Percentiles rank a stretch among this genome's conserved stretches.
These are phyloP conservation scores for Drosophila triauraria DNA, from an alignment of 1,140 invertebrate genomes.

Conservation along the genomic window DNA sequence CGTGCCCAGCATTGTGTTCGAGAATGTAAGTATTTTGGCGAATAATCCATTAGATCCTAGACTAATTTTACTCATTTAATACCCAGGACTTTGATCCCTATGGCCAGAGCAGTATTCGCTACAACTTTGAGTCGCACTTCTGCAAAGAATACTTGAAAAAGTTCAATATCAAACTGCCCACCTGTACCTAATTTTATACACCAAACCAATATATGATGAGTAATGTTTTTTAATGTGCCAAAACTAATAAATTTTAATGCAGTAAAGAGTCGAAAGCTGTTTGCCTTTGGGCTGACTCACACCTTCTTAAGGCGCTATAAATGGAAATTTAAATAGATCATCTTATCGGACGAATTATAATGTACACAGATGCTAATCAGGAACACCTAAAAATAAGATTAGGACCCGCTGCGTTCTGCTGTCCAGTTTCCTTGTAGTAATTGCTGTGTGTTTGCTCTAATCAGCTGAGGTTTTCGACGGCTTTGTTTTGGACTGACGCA, in stretches of 20 bases:
- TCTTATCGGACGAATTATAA: conserved; percentile 23
- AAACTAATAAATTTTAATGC: conserved; percentile 35
- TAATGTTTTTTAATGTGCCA: conserved; percentile 32
- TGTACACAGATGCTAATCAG: conserved; percentile 28
- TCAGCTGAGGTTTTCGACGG: conserved; percentile 18
- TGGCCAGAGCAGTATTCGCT: conserved; percentile 66
- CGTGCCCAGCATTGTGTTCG: conserved; percentile 77
- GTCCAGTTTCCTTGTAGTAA: neutral
- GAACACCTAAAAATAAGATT: conserved; percentile 33
- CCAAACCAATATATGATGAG: neutral
- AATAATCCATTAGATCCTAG: no score
- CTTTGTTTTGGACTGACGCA: conserved; percentile 45
- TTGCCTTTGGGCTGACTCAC: conserved; percentile 29
- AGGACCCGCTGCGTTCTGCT: conserved; percentile 8
- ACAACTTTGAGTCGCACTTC: conserved; percentile 69
- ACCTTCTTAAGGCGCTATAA: neutral
- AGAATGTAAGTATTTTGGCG: conserved; percentile 54
- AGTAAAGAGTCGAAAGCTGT: neutral
- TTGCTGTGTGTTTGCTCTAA: conserved; percentile 13
- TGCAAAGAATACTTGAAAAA: conserved; percentile 61
- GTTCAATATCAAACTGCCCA: conserved; percentile 58
- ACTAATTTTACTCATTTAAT: neutral
- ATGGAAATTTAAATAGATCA: conserved; percentile 19
- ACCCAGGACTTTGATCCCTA: conserved; percentile 64
- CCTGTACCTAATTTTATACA: conserved; percentile 31